Percentiles rank a stretch among this genome's conserved stretches.
These are phyloP conservation scores for Cnemophilus loriae DNA, from an alignment of 2,113 vertebrate genomes.

Conservation along the genomic window DNA sequence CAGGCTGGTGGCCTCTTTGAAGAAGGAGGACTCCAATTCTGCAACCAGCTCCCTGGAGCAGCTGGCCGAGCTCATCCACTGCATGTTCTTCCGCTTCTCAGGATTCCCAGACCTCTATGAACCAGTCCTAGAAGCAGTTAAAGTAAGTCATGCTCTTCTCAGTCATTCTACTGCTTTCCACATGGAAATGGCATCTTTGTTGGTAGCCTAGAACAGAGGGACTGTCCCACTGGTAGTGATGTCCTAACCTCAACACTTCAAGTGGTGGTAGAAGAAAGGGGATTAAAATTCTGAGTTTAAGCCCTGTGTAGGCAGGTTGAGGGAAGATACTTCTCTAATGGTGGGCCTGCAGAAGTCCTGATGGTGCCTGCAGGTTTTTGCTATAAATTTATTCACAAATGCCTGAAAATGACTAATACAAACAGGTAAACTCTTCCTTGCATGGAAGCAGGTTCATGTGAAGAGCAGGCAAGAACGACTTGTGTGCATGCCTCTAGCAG, in stretches of 20 bases:
- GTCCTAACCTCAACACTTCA: background rate
- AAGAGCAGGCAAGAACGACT: background rate
- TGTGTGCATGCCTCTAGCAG: background rate
- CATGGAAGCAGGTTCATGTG: background rate
- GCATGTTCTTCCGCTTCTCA: constrained; percentile 82
- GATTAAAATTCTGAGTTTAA: background rate
- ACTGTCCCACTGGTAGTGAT: background rate
- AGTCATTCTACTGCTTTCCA: background rate
- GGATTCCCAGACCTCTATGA: constrained; percentile 83
- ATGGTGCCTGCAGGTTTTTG: background rate
- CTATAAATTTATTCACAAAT: background rate
- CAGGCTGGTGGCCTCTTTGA: constrained; percentile 71
- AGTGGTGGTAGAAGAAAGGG: background rate
- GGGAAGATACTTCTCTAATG: background rate
- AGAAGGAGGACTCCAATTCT: constrained; percentile 78
- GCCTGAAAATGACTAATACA: background rate
- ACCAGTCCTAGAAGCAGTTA: constrained; percentile 77
- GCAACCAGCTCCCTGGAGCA: constrained; percentile 74
- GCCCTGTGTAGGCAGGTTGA: background rate
- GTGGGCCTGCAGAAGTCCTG: background rate
- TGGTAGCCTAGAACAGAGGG: background rate
- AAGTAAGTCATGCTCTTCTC: constrained; percentile 49
- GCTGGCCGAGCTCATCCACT: constrained; percentile 77
- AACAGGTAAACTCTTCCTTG: background rate
- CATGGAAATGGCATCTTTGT: background rate